phyloP scores from a whole-genome alignment of 1,140 invertebrate genomes.

The Eciton burchellii region DNA sequence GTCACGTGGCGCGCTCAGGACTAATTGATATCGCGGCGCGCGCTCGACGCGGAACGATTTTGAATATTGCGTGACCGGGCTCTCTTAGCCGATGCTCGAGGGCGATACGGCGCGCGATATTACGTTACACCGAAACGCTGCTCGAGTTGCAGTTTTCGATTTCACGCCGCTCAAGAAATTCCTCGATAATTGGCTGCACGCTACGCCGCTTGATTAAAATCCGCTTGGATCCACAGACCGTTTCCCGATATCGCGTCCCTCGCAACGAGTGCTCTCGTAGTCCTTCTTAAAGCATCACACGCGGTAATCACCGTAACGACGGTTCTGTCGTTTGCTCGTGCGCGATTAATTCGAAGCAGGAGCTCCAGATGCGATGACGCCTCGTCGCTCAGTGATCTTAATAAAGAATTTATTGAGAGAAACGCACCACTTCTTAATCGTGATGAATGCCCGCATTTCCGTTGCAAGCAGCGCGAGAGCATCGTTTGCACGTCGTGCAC shows the following conservation, averaged over 20 bases:
- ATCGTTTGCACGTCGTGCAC: slow-evolving; percentile 10
- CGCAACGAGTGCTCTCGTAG: too few species aligned
- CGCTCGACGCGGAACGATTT: slow-evolving; percentile 41
- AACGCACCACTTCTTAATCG: slow-evolving; percentile 59
- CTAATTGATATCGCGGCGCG: slow-evolving; percentile 41
- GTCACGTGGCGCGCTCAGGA: neutral
- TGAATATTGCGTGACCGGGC: slow-evolving; percentile 53
- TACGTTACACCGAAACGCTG: slow-evolving; percentile 41
- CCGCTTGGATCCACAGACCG: neutral
- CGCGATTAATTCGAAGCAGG: neutral
- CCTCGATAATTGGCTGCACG: slow-evolving; percentile 5
- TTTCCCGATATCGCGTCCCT: neutral
- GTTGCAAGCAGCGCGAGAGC: slow-evolving; percentile 26
- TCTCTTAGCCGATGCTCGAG: slow-evolving; percentile 43
- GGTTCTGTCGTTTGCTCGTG: neutral
- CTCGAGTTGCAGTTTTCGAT: slow-evolving; percentile 36
- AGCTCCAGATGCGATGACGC: slow-evolving; percentile 14
- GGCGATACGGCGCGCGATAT: slow-evolving; percentile 39
- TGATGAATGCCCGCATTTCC: slow-evolving; percentile 57
- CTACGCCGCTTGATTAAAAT: slow-evolving; percentile 17
- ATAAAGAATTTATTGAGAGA: slow-evolving; percentile 44
- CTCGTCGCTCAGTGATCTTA: slow-evolving; percentile 1
- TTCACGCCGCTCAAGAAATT: slow-evolving; percentile 46
- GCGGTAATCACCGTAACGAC: neutral
- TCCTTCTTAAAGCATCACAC: slow-evolving; percentile 6